Evolutionary conservation across 2,113 vertebrate species (phyloP).

Genomic region (Psammodynastes pulverulentus): DNA sequence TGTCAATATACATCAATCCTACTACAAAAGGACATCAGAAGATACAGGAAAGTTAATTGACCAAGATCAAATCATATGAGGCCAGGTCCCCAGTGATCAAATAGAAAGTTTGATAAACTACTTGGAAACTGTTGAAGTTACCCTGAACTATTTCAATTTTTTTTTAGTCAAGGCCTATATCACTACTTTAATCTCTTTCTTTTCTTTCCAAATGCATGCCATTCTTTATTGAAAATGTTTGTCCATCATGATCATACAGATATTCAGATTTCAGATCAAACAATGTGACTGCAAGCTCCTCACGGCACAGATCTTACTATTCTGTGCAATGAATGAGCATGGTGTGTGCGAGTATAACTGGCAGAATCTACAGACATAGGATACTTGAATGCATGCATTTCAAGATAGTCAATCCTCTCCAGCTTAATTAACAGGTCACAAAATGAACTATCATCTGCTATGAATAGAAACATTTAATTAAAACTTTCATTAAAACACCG

Average conservation of each 20-base stretch:
- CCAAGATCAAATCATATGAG: background rate
- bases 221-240: background rate
- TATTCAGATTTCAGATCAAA: background rate
- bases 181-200: background rate
- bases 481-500: background rate
- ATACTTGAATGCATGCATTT: background rate
- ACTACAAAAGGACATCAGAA: background rate
- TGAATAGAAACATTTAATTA: background rate
- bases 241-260: background rate
- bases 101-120: background rate
- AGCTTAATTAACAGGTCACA: background rate
- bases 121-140: too few species aligned
- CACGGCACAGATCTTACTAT: background rate
- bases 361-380: background rate
- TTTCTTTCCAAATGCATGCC: background rate
- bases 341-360: background rate
- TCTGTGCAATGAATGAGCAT: background rate
- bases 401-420: background rate
- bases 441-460: background rate
- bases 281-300: background rate
- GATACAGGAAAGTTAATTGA: background rate
- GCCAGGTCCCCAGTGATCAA: background rate
- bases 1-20: background rate
- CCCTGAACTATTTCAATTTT: background rate
- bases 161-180: background rate